phyloP scores from a whole-genome alignment of 2,888 invertebrate species.

The Glyphotaelius pellucidus region DNA sequence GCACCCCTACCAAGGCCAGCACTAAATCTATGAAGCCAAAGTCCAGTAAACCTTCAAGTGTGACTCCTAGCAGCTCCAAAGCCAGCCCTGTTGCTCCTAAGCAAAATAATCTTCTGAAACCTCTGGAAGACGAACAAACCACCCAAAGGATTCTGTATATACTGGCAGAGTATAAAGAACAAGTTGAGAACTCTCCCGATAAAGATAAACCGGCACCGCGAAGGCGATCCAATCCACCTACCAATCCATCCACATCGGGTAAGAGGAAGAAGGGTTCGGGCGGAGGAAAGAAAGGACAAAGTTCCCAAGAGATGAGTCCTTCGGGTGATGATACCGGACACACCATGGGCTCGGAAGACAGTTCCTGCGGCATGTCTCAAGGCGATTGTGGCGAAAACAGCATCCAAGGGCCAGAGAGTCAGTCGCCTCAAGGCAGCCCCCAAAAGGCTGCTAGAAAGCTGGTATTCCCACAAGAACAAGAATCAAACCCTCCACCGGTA shows the following conservation, averaged over 20 bases:
- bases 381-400: constrained; percentile 76
- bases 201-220: constrained; percentile 90
- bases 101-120: constrained; percentile 80
- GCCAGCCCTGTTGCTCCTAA: constrained; percentile 80
- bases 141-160: constrained; percentile 89
- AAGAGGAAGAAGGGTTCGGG: constrained; percentile 84
- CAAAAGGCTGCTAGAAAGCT: constrained; percentile 74
- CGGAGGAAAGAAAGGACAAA: constrained; percentile 77
- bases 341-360: constrained; percentile 87
- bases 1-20: constrained; percentile 71
- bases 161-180: constrained; percentile 88
- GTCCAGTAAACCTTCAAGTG: constrained; percentile 78
- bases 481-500: constrained; percentile 69
- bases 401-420: constrained; percentile 72
- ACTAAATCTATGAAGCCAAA: constrained; percentile 76
- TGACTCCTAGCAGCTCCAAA: constrained; percentile 79
- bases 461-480: constrained; percentile 75
- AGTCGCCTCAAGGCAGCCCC: constrained; percentile 78
- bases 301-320: constrained; percentile 76
- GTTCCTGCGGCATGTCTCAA: constrained; percentile 83
- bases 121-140: constrained; percentile 88
- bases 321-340: constrained; percentile 82
- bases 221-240: constrained; percentile 84
- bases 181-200: constrained; percentile 87
- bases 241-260: constrained; percentile 82